Base-by-base conservation (phyloP, 2,113 vertebrate genomes). In the Phrynosoma blainvillii region DNA sequence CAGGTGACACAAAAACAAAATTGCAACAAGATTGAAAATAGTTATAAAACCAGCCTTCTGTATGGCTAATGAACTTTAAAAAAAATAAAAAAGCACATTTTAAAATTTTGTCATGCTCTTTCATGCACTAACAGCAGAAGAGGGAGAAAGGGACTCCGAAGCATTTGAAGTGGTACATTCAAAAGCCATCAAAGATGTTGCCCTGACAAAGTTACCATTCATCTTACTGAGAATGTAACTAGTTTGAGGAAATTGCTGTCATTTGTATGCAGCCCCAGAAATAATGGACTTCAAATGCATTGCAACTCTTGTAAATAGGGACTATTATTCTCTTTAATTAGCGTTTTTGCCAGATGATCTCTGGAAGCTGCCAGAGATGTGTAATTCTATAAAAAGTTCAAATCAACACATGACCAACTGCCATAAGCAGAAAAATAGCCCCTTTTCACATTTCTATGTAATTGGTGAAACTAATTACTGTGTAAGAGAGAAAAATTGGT, bases 291-390 rank as follows among this genome's bases (percentile, higher is more conserved):
- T 91, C 87, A 95, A 94, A 95, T 87, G 83, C 93, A 91, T 73
- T 89, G 84, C 92, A 89, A 93, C 88, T 91, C 90, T 94, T 92
- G 92, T 92, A 94, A 97, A 95, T 88, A 95, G 92, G 88, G 95
- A 93, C 92, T 89, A 93, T 96, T 96, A 93, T 95, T 95, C 93
- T 91, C 93, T 94, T 93, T 94, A 95, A 96, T 93, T 96, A 95
- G 92, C 89, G 94, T 94, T 95, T 93, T 93, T 95, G 91, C 90
- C 93, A 92, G 90, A 96, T 95, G 92, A 95, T 93, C 94, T 92
- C 91, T 87, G 86, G 1, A 13, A 95, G 95, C 93, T 89, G 89
- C 91, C 94, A 92, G 36, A 92, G 89, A 90, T 91, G 87, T 52
- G 84, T 89, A 93, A 92, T 87, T 84, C 85, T 93, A 88, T 87